These are phyloP conservation scores for Lithobates sylvaticus DNA, from an alignment of 2,797 vertebrate genomes.

Conservation along the genomic window DNA sequence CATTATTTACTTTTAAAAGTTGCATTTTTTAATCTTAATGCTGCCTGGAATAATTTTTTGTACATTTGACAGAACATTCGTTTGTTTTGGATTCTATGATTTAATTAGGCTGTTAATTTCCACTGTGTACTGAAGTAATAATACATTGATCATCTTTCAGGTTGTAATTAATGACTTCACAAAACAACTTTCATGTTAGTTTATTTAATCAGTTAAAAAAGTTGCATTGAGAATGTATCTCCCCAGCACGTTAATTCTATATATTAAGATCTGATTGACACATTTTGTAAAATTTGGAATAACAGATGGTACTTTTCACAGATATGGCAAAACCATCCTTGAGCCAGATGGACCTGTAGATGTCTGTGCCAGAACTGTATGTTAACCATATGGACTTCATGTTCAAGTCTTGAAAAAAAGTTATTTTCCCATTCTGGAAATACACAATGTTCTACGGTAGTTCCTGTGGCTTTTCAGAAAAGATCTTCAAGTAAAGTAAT, in stretches of 20 bases:
- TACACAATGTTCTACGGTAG: too few relatives aligned
- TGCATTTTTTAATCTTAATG: not conserved
- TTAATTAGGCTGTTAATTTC: conserved; percentile 3
- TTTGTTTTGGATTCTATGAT: not conserved
- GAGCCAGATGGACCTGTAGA: conserved; percentile 74
- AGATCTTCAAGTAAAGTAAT: too few relatives aligned
- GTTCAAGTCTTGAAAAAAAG: conserved; percentile 62
- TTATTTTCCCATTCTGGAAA: not conserved
- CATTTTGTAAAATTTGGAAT: conserved; percentile 20
- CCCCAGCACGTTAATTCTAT: not conserved
- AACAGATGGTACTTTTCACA: conserved; percentile 72
- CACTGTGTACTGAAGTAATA: not conserved
- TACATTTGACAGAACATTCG: conserved; percentile 7
- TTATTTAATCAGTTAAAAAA: not conserved
- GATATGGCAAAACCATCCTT: conserved; percentile 67
- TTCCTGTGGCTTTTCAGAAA: too few relatives aligned
- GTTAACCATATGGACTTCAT: conserved; percentile 73
- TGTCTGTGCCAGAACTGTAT: conserved; percentile 70
- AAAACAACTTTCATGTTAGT: not conserved
- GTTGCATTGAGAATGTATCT: not conserved
- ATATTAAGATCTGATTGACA: conserved; percentile 8
- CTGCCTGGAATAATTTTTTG: not conserved
- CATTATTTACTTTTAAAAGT: not conserved
- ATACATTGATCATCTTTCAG: conserved; percentile 24
- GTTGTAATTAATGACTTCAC: conserved; percentile 10